Conservation (phyloP, 2,888 invertebrate genomes). For the Caenorhabditis auriculariae region DNA sequence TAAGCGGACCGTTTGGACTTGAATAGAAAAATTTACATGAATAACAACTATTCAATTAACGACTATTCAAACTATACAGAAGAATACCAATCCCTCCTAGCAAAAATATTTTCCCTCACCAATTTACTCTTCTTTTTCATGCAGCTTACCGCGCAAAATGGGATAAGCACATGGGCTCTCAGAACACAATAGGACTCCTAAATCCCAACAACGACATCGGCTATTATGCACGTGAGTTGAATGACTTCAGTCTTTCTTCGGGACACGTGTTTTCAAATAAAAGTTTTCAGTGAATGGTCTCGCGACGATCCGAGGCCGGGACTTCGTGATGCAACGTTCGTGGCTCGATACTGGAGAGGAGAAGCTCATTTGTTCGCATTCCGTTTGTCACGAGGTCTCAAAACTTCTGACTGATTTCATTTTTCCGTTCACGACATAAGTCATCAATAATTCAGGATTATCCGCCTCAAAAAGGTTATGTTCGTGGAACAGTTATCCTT, state of each 20-base stretch:
- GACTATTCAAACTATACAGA: too few species aligned
- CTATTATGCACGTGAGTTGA: conserved; percentile 80
- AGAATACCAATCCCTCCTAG: too few species aligned
- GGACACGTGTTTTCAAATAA: background rate
- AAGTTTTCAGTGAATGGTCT: conserved; percentile 32
- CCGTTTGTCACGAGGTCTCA: conserved; percentile 79
- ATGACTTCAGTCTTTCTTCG: background rate
- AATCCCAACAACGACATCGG: conserved; percentile 91
- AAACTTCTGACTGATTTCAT: background rate
- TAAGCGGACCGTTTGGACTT: too few species aligned
- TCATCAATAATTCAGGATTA: conserved; percentile 68
- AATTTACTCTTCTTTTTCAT: too few species aligned
- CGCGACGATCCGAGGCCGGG: conserved; percentile 68
- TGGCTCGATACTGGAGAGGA: conserved; percentile 85
- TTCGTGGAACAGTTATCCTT: conserved; percentile 73
- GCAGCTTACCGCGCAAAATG: conserved; percentile 70
- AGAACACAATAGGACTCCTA: conserved; percentile 75
- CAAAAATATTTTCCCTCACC: too few species aligned
- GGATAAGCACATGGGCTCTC: conserved; percentile 82
- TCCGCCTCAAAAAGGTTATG: conserved; percentile 80
- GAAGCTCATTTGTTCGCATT: conserved; percentile 86
- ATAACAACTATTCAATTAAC: too few species aligned
- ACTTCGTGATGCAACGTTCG: conserved; percentile 86
- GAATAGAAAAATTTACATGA: too few species aligned
- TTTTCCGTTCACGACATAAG: background rate